Conservation (phyloP, 2,113 vertebrate species). For the Chiloscyllium plagiosum region DNA sequence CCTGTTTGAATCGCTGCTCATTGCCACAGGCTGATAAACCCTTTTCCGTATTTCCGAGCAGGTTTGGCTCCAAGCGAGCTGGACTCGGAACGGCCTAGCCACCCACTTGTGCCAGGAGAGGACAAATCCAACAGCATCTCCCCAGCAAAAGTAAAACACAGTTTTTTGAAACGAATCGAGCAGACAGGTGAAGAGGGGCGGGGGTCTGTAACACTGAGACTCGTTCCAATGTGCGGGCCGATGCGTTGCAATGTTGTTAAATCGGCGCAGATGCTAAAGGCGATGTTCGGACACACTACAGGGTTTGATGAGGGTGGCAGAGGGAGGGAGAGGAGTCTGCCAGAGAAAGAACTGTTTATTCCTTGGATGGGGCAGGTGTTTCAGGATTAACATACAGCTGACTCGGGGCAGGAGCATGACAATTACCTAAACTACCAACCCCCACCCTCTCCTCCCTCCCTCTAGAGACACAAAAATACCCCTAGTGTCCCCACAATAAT, state of each 20-base stretch:
- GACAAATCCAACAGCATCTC: not conserved
- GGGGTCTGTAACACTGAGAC: no score
- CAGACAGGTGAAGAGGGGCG: no score
- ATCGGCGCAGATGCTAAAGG: not conserved
- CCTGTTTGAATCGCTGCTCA: not conserved
- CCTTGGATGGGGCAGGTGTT: conserved; percentile 49
- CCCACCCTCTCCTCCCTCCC: conserved; percentile 42
- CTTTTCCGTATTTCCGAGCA: not conserved
- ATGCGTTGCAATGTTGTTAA: not conserved
- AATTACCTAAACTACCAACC: conserved; percentile 45
- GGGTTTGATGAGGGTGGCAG: not conserved
- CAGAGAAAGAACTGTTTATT: not conserved
- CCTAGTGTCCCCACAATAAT: not conserved
- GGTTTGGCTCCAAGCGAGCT: not conserved
- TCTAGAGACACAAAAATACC: conserved; percentile 40
- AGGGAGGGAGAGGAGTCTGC: not conserved
- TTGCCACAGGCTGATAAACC: not conserved
- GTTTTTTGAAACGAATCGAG: no score
- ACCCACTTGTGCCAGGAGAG: no score
- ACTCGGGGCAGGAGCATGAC: conserved; percentile 52
- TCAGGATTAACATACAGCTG: conserved; percentile 68
- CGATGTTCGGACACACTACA: no score
- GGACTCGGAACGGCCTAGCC: not conserved
- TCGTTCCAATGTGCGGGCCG: no score
- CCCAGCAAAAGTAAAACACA: no score